Evolutionary conservation across 2,888 invertebrate genomes (phyloP).

Genomic region (Eilema depressum): DNA sequence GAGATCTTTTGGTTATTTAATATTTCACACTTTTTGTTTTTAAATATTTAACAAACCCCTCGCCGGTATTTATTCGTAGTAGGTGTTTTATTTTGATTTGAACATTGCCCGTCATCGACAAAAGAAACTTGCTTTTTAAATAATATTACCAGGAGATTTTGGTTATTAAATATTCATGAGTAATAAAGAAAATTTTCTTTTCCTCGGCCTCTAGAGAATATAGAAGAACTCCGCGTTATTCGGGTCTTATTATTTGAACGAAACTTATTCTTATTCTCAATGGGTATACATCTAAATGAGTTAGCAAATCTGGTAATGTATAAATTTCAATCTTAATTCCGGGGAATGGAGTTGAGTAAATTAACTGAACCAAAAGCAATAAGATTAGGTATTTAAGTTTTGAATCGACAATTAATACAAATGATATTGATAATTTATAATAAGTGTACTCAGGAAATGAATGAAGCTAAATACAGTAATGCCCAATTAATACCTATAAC

Average conservation of each 20-base stretch:
- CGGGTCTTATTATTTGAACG: constrained; percentile 60
- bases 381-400: background rate
- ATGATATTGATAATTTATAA: background rate
- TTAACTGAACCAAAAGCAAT: constrained; percentile 3
- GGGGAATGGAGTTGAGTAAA: background rate
- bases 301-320: constrained; percentile 44
- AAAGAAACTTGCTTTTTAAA: constrained; percentile 46
- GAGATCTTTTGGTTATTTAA: background rate
- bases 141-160: constrained; percentile 47
- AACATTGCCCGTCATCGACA: constrained; percentile 32
- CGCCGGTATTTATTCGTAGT: background rate
- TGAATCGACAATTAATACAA: background rate
- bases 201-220: constrained; percentile 52
- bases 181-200: constrained; percentile 50
- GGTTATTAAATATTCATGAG: constrained; percentile 55
- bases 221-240: constrained; percentile 52
- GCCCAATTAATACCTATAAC: background rate
- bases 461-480: background rate
- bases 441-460: background rate
- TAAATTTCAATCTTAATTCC: constrained; percentile 27
- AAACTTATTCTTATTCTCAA: constrained; percentile 59
- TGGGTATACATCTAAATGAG: constrained; percentile 52
- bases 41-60: constrained; percentile 32
- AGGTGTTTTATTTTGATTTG: constrained; percentile 34
- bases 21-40: background rate